Percentiles rank a stretch among this genome's conserved stretches.
phyloP scores from a whole-genome alignment of 1,140 invertebrate species.

The Homarus americanus region DNA sequence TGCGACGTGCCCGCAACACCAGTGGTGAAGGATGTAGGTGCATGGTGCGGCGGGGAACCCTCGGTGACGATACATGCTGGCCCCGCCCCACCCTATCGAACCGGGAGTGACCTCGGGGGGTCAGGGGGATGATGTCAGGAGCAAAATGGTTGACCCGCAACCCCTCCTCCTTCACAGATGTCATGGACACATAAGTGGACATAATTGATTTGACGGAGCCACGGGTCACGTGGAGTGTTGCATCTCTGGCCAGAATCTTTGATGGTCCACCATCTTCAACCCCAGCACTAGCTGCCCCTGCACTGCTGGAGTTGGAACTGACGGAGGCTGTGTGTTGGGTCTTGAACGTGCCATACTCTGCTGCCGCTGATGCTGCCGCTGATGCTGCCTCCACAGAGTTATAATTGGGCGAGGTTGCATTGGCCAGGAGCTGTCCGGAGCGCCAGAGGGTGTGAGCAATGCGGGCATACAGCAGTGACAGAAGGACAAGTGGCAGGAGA shows the following conservation, averaged over 20 bases:
- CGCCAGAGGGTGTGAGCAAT: conserved; percentile 76
- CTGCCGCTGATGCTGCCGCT: conserved; percentile 35
- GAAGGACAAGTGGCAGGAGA: conserved; percentile 75
- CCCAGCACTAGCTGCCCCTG: not conserved
- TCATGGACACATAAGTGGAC: conserved; percentile 58
- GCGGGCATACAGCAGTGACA: conserved; percentile 76
- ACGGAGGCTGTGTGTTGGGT: conserved; percentile 58
- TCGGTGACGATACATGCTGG: not conserved
- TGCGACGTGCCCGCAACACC: conserved; percentile 77
- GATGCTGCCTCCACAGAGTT: conserved; percentile 1
- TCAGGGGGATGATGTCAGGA: conserved; percentile 45
- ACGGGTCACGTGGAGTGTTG: conserved; percentile 19
- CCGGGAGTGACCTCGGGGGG: conserved; percentile 6
- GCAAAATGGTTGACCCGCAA: conserved; percentile 16
- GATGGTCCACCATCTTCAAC: not conserved
- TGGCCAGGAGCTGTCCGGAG: conserved; percentile 57
- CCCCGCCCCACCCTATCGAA: not conserved
- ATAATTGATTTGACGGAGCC: conserved; percentile 57
- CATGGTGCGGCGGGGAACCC: conserved; percentile 41
- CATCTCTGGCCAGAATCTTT: not conserved
- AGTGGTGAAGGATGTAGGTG: conserved; percentile 68
- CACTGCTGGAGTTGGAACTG: conserved; percentile 58
- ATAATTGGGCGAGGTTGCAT: conserved; percentile 47
- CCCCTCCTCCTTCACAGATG: conserved; percentile 26
- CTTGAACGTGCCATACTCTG: conserved; percentile 59